phyloP scores from a whole-genome alignment of 1,140 invertebrate species.

The Drosophila kurseongensis region DNA sequence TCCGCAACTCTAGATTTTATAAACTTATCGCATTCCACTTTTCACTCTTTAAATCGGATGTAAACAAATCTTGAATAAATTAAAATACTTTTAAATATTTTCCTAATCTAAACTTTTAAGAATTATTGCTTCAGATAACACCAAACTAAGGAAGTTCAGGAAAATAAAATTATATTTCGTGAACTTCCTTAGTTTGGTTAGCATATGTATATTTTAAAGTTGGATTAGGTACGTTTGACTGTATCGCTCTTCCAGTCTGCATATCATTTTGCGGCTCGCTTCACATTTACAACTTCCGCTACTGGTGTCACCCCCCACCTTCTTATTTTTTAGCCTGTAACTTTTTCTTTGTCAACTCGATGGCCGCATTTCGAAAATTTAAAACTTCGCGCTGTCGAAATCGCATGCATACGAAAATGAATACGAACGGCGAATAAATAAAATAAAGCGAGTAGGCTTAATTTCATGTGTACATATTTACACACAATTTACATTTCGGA shows the following conservation, averaged over 20 bases:
- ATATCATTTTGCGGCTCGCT: slow-evolving; percentile 75
- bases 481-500: slow-evolving; percentile 55
- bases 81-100: too few species aligned
- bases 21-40: too few species aligned
- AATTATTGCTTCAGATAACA: too few species aligned
- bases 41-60: too few species aligned
- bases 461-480: slow-evolving; percentile 57
- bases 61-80: too few species aligned
- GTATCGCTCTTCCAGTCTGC: slow-evolving; percentile 24
- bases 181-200: too few species aligned
- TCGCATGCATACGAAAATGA: slow-evolving; percentile 52
- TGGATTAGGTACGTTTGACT: slow-evolving; percentile 13
- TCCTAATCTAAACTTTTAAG: too few species aligned
- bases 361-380: slow-evolving; percentile 56
- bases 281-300: slow-evolving; percentile 67
- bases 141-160: too few species aligned
- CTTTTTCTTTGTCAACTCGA: slow-evolving; percentile 57
- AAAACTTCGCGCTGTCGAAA: slow-evolving; percentile 55
- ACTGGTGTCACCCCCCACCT: slow-evolving; percentile 17
- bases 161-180: too few species aligned
- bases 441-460: slow-evolving; percentile 64
- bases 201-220: neutral
- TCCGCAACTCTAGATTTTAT: too few species aligned
- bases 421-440: slow-evolving; percentile 54
- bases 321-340: neutral